Conservation (phyloP, 2,113 vertebrate genomes). For the Potamarius usumacintae region DNA sequence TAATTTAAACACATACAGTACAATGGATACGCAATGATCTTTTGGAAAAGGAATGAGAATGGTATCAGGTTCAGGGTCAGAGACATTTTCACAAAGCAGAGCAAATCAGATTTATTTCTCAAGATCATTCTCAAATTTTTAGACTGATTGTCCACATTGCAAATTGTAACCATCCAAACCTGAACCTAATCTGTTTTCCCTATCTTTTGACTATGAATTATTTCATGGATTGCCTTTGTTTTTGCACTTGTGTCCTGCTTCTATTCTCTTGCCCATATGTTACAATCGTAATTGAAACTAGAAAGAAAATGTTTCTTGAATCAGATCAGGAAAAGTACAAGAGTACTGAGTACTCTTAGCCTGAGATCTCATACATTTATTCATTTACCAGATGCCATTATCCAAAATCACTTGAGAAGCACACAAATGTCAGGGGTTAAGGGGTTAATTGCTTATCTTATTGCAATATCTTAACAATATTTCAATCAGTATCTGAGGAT, state of each 20-base stretch:
- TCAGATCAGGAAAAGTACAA: not conserved
- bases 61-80: not conserved
- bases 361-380: not conserved
- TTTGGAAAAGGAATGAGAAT: not conserved
- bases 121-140: not conserved
- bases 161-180: not conserved
- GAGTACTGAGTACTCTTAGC: not conserved
- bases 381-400: not conserved
- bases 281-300: not conserved
- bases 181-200: not conserved
- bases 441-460: not conserved
- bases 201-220: not conserved
- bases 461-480: not conserved
- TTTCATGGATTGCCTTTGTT: not conserved
- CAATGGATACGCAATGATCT: not conserved
- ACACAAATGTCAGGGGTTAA: not conserved
- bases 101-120: not conserved
- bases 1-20: not conserved
- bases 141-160: not conserved
- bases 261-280: not conserved
- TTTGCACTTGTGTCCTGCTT: not conserved
- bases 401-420: not conserved
- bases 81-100: too few species aligned
- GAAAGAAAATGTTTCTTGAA: not conserved
- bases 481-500: not conserved